Evolutionary conservation across 1,140 invertebrate species (phyloP).

Genomic region (Drosophila repletoides): DNA sequence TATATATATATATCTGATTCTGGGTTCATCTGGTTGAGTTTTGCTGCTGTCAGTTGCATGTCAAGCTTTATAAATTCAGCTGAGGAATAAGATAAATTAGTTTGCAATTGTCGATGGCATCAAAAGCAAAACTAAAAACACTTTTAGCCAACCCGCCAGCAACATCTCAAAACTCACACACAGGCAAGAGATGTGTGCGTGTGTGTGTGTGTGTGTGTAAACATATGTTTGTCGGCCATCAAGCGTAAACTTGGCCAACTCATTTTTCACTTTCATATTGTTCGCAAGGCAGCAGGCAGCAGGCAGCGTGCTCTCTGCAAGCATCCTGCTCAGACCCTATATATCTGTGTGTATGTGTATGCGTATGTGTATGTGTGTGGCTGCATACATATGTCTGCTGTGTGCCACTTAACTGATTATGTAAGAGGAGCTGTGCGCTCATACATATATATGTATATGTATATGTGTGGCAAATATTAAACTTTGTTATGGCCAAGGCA

Average conservation of each 20-base stretch:
- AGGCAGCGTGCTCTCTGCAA: not conserved
- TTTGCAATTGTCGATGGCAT: slow-evolving; percentile 61
- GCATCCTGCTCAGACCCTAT: not conserved
- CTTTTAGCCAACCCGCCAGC: slow-evolving; percentile 15
- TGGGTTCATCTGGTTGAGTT: slow-evolving; percentile 22
- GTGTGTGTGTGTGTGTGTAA: not conserved
- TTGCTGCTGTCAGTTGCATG: slow-evolving; percentile 33
- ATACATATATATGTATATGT: slow-evolving; percentile 11
- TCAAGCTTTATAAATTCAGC: slow-evolving; percentile 54
- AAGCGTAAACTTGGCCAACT: slow-evolving; percentile 64
- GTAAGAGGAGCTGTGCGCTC: slow-evolving; percentile 42
- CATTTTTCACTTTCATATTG: slow-evolving; percentile 78
- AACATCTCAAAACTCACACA: slow-evolving; percentile 16
- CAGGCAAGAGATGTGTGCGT: not conserved
- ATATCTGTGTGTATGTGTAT: not conserved
- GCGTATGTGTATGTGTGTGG: slow-evolving; percentile 15
- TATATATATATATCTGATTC: not conserved
- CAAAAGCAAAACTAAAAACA: slow-evolving; percentile 59
- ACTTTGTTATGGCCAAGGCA: slow-evolving; percentile 41
- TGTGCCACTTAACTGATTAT: slow-evolving; percentile 76
- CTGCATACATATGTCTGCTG: slow-evolving; percentile 39
- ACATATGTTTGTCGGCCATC: slow-evolving; percentile 26
- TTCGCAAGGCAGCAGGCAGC: slow-evolving; percentile 45
- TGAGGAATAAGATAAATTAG: slow-evolving; percentile 70
- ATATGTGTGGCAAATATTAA: slow-evolving; percentile 47